A percentile compares a stretch with the other conserved stretches of the same genome.
phyloP scores from a whole-genome alignment of 2,888 invertebrate species.

The Nemurella pictetii region DNA sequence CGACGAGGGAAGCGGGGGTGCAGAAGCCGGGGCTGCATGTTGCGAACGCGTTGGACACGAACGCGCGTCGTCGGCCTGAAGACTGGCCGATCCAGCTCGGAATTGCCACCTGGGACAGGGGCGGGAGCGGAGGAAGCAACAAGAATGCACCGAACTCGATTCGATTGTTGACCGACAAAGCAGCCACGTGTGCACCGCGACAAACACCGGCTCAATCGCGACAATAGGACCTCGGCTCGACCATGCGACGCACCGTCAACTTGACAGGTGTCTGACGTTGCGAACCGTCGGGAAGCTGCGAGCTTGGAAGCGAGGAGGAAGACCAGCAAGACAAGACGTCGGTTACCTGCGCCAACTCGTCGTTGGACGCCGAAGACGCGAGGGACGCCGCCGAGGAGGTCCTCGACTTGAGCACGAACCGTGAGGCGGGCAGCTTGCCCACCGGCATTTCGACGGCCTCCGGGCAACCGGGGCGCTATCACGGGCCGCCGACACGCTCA shows the following conservation, averaged over 20 bases:
- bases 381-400: not conserved
- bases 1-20: too few relatives aligned
- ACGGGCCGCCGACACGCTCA: not conserved
- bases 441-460: constrained; percentile 7
- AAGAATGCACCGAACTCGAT: not conserved
- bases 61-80: too few relatives aligned
- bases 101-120: too few relatives aligned
- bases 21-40: not conserved
- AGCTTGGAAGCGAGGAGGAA: not conserved
- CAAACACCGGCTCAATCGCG: not conserved
- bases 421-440: constrained; percentile 12
- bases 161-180: not conserved
- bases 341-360: not conserved
- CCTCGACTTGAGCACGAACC: constrained; percentile 5
- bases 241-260: not conserved
- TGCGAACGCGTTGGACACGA: not conserved
- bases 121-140: not conserved
- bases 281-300: too few relatives aligned
- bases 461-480: not conserved
- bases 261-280: too few relatives aligned
- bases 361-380: not conserved
- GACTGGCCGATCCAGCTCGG: too few relatives aligned
- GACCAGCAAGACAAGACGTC: not conserved
- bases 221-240: not conserved
- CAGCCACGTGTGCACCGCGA: not conserved